These are phyloP conservation scores for Conchocele bisecta DNA, from an alignment of 2,888 invertebrate species.

Conservation along the genomic window DNA sequence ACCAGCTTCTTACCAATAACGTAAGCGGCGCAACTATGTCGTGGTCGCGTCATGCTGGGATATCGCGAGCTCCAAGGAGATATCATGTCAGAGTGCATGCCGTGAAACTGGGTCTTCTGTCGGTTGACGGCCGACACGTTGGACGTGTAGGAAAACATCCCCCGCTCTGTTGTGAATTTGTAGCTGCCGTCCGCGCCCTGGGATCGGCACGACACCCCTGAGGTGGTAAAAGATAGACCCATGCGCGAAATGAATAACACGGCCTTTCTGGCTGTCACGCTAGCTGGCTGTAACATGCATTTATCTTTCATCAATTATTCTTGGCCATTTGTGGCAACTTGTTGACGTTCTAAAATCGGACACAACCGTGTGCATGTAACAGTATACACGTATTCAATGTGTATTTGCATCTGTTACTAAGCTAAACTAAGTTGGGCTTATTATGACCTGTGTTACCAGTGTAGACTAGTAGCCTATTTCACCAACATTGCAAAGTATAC, in stretches of 20 bases:
- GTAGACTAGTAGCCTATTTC: too few species aligned
- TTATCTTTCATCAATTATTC: too few species aligned
- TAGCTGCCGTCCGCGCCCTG: constrained; percentile 26
- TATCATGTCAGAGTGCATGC: constrained; percentile 53
- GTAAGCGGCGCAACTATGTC: constrained; percentile 69
- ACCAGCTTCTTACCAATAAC: constrained; percentile 55
- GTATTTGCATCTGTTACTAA: too few species aligned
- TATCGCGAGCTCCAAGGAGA: constrained; percentile 71
- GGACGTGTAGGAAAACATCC: constrained; percentile 67
- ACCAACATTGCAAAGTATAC: too few species aligned
- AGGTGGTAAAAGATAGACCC: not conserved
- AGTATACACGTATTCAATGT: not conserved
- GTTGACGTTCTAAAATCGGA: too few species aligned
- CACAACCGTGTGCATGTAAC: too few species aligned
- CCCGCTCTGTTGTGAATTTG: constrained; percentile 65
- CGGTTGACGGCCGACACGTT: constrained; percentile 53
- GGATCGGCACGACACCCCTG: constrained; percentile 56
- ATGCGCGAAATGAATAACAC: too few species aligned
- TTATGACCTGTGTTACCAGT: too few species aligned
- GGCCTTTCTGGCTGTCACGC: too few species aligned
- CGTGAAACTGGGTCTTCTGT: constrained; percentile 5
- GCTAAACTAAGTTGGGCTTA: too few species aligned
- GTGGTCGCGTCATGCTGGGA: constrained; percentile 68
- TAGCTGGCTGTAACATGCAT: too few species aligned
- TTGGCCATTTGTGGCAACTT: too few species aligned